phyloP scores from a whole-genome alignment of 2,797 vertebrate genomes.

The Sciaenops ocellatus region DNA sequence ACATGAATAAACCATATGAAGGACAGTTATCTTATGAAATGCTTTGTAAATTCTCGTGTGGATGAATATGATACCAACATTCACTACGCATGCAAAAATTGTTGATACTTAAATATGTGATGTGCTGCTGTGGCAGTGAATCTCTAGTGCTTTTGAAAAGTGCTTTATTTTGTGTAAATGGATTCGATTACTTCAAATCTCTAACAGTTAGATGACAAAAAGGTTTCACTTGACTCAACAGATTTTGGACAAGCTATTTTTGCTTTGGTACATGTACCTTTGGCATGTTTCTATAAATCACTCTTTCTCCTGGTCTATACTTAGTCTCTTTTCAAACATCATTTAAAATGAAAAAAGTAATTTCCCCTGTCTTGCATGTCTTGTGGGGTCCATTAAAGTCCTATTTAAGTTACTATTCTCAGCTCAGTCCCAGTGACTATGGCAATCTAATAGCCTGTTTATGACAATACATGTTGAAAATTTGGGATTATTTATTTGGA shows the following conservation, averaged over 20 bases:
- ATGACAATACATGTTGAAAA: background rate
- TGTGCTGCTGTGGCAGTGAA: background rate
- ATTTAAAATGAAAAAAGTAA: background rate
- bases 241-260: background rate
- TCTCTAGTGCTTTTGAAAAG: background rate
- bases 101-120: background rate
- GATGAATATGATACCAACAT: slow-evolving; percentile 11
- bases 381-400: background rate
- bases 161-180: background rate
- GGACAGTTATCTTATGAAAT: background rate
- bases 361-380: background rate
- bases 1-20: background rate
- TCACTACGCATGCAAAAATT: background rate
- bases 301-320: background rate
- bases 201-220: background rate
- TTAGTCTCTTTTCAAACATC: background rate
- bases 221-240: background rate
- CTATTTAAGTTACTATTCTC: background rate
- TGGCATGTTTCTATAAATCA: background rate
- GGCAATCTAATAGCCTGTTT: background rate
- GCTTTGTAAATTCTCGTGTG: background rate
- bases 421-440: background rate
- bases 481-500: too few species aligned
- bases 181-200: background rate
- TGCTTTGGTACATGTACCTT: background rate